Evolutionary conservation across 2,113 vertebrate genomes (phyloP).

Genomic region (Muntiacus reevesi): DNA sequence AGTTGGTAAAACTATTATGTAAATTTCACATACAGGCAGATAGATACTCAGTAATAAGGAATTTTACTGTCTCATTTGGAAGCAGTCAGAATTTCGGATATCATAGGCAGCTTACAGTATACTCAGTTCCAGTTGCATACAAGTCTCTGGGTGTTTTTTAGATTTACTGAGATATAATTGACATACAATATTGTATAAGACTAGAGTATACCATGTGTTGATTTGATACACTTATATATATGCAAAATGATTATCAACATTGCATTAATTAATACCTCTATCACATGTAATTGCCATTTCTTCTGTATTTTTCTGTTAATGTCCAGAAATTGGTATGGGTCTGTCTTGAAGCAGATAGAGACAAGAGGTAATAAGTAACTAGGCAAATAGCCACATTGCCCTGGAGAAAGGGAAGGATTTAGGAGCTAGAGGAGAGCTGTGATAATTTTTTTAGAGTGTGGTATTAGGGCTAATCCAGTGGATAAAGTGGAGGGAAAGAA

Average conservation of each 20-base stretch:
- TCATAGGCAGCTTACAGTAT: slow-evolving; percentile 43
- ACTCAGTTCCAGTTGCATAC: slow-evolving; percentile 50
- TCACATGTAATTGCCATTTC: background rate
- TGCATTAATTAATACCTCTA: background rate
- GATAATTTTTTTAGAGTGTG: slow-evolving; percentile 56
- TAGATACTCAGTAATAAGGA: slow-evolving; percentile 9
- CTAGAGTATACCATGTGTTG: background rate
- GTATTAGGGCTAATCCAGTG: slow-evolving; percentile 63
- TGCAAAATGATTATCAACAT: background rate
- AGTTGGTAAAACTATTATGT: background rate
- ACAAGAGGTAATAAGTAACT: slow-evolving; percentile 67
- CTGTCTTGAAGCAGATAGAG: slow-evolving; percentile 46
- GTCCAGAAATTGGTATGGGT: slow-evolving; percentile 48
- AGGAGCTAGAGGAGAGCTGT: slow-evolving; percentile 56
- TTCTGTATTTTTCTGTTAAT: background rate
- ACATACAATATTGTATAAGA: background rate
- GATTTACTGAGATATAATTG: background rate
- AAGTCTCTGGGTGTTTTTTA: background rate
- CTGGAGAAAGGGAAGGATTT: slow-evolving; percentile 56
- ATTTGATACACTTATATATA: background rate
- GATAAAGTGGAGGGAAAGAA: slow-evolving; percentile 46
- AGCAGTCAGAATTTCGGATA: slow-evolving; percentile 61
- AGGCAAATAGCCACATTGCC: slow-evolving; percentile 59
- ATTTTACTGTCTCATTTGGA: slow-evolving; percentile 61
- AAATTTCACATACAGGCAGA: background rate